Evolutionary conservation across 2,888 invertebrate genomes (phyloP), one percentile per base, ranked within the genome.

Genomic region (Catotricha subobsoleta): DNA sequence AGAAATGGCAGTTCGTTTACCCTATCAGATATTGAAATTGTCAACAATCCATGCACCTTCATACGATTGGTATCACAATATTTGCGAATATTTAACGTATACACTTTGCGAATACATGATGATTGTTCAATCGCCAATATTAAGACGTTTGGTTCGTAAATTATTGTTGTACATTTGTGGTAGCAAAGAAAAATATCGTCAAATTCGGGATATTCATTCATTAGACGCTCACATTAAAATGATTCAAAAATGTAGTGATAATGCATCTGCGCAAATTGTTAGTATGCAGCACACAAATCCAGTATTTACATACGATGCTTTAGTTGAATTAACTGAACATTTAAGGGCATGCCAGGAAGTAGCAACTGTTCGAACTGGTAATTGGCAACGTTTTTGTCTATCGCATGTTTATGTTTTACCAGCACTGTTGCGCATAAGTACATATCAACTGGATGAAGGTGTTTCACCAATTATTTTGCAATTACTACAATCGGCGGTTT

Each of bases 291-390:
- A 27, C 13, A 36, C 46, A 47, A 53, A 37, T 49, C 58, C 62
- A 2, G 57, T 77, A 47, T 67, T 90, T 13, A 74, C 81, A 0
- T 94, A 94, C 54, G 91, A 94, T 60, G 77, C 81, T 5, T 71
- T 94, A n/a, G 91, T 94, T 5, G 83, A 84, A 49, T 70, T 95
- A 43, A 90, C 95, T 54, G 95, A 95, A 52, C 91, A 94, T 60
- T 67, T 97, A 46, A 92, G 94, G 60, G 80, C 84, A 4, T 92
- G 94, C 52, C 77, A 84, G 39, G 95, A 97, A 60, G 86, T 95
- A 43, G 92, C 92, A 27, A 75, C 80, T 40, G 77, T 80, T 40
- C 78, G 95, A 41, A 88, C 91, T 0, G 80, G 83, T 49, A 95
- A 95, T 66, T 97, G 95, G 95, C 94, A 95, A 61, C 73, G 80